Evolutionary conservation across 1,140 invertebrate species (phyloP), one percentile per base, ranked within the genome.

Genomic region (Plectrocnemia conspersa): DNA sequence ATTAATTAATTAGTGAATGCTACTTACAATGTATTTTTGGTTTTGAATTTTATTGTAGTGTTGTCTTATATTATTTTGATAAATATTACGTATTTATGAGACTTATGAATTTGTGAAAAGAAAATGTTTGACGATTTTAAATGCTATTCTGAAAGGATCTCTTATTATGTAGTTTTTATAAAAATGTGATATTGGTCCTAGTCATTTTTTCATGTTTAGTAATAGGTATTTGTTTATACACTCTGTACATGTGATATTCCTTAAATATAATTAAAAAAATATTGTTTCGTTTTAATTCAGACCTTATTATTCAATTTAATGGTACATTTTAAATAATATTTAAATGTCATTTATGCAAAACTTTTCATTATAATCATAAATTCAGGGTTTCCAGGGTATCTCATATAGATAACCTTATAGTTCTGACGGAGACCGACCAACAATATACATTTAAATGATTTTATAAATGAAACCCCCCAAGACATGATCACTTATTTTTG

Each of bases 111-210:
- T 40, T 40, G 21, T 40, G 21, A 40, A 18, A 16, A 18, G 16
- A 10, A 40, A 40, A 40, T 40, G 10, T 19, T 4, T 10, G 10
- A 9, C 21, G 16, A 16, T 40, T 40, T 40, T 19, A 15, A 15
- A 9, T 15, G n/a, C 16, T n/a, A 27, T 27, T 25, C 29, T 27
- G 21, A 13, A 42, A 23, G 25, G 22, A n/a, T 40, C 36, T 27
- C 21, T 35, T 16, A 55, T 41, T 47, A 21, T 42, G 49, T 61
- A 58, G 59, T 61, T 48, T 53, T 54, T 48, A 57, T 50, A 54
- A 61, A 61, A 61, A 47, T 61, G 59, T 61, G 59, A 61, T 61
- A 61, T 61, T 61, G 59, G 49, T 46, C 32, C 59, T 61, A 61
- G 59, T 61, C 52, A 54, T 61, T 57, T 46, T 58, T 54, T 52